Evolutionary conservation across 1,140 invertebrate species (phyloP), one percentile per base, ranked within the genome.

Genomic region (Brachionus sp.): DNA sequence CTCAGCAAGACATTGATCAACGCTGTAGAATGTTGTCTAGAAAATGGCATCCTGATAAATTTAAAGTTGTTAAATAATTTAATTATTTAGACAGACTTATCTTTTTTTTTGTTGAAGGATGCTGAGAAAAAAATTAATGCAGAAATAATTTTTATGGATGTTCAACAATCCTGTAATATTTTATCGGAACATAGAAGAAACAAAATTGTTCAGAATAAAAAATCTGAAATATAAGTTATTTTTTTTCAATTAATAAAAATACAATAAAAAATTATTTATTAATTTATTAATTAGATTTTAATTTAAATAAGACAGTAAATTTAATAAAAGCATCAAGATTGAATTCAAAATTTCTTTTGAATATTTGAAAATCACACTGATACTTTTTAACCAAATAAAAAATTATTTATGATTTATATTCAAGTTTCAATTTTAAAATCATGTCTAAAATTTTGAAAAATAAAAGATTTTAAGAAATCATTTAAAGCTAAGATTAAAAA

Each of bases 1-100:
- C 92, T 29, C 94, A 96, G 87, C 91, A 93, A 66, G 93, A 96
- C 86, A 95, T 98, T 4, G 95, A 93, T 0, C 86, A 92, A 0
- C 92, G 90, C 77, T 98, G 95, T 92, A 88, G 94, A 66, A 90
- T 91, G 39, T 88, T 98, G 0, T 95, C 94, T 0, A 92, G 93
- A n/a, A 92, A 95, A 87, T 93, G 93, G 88, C 96, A 98, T 90
- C 96, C 96, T 0, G 96, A 98, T 86, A 95, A 95, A 88, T 92
- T 93, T 3, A 93, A 94, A 87, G 66, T 70, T 39, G 23, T 37
- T 39, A 0, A 93, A 9, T 25, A n/a, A 13, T 0, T 23, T 0
- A 23, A 35, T n/a, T 13, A 68, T 25, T 62, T 66, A 44, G 4
- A n/a, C 39, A 19, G 37, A 13, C 4, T 80, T 2, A 12, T 13